Percentiles rank a stretch among this genome's conserved stretches.
Conservation (phyloP, 2,888 invertebrate genomes). For the Poecilobothrus nobilitatus region DNA sequence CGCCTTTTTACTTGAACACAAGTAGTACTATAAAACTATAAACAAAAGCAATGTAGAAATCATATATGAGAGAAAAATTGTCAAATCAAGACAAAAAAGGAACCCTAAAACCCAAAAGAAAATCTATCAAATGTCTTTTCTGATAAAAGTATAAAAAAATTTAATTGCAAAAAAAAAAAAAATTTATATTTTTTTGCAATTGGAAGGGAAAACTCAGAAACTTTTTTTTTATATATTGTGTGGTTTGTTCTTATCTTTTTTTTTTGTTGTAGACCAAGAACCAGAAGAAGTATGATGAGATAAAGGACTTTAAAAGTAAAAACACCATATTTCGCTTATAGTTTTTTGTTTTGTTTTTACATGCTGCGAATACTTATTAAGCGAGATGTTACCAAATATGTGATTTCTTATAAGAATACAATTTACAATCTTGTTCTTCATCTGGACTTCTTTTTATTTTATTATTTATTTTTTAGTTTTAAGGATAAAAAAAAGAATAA, state of each 20-base stretch:
- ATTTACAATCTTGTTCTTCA: neutral
- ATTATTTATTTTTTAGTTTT: neutral
- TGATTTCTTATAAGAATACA: neutral
- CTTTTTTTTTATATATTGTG: neutral
- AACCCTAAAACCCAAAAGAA: neutral
- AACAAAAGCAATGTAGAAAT: too few relatives aligned
- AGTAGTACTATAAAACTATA: neutral
- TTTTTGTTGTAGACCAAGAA: neutral
- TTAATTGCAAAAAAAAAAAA: too few relatives aligned
- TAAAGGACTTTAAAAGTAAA: neutral
- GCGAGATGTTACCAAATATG: slow-evolving; percentile 9
- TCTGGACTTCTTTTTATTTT: neutral
- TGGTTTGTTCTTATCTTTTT: neutral
- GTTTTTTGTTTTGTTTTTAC: neutral
- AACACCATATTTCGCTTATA: neutral
- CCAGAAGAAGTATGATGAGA: neutral
- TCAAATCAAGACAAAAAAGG: too few relatives aligned
- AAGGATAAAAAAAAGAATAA: neutral
- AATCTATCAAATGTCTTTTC: neutral
- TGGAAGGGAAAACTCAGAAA: neutral
- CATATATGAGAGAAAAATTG: too few relatives aligned
- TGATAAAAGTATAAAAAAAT: slow-evolving; percentile 1
- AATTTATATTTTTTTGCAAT: neutral
- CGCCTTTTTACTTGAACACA: neutral
- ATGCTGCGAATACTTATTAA: slow-evolving; percentile 9